A percentile compares a stretch with the other conserved stretches of the same genome.
phyloP scores from a whole-genome alignment of 2,113 vertebrate genomes.

The Scomber colias region DNA sequence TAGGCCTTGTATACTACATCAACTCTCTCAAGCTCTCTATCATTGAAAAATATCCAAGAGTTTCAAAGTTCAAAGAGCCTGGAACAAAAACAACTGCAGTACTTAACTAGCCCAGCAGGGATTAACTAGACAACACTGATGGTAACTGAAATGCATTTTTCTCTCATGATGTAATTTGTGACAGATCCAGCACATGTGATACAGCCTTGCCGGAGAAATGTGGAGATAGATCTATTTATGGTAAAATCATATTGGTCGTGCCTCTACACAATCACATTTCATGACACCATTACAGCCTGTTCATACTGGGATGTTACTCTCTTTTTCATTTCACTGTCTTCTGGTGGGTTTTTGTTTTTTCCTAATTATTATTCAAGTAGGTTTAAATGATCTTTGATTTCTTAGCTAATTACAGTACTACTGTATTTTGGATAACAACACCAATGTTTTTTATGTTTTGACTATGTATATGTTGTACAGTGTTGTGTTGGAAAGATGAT shows the following conservation, averaged over 20 bases:
- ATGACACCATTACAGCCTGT: background rate
- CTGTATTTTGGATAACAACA: constrained; percentile 24
- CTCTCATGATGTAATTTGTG: background rate
- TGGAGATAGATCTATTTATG: background rate
- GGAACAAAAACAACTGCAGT: background rate
- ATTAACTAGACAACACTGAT: background rate
- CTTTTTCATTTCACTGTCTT: background rate
- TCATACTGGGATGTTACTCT: background rate
- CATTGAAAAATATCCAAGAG: constrained; percentile 13
- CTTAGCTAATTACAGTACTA: constrained; percentile 12
- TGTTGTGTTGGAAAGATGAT: constrained; percentile 29
- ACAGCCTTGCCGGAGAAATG: background rate
- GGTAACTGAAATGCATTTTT: background rate
- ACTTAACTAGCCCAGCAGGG: background rate
- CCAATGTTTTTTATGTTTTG: constrained; percentile 22
- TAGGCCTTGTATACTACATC: constrained; percentile 8
- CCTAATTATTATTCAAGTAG: background rate
- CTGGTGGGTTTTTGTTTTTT: background rate
- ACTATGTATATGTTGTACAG: constrained; percentile 42
- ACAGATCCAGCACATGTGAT: background rate
- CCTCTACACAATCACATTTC: constrained; percentile 4
- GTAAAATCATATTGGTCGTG: background rate
- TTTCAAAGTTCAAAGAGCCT: constrained; percentile 35
- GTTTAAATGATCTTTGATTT: background rate
- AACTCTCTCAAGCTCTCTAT: background rate